These are phyloP conservation scores for Macquaria ambigua DNA, from an alignment of 2,113 vertebrate genomes.

Conservation along the genomic window DNA sequence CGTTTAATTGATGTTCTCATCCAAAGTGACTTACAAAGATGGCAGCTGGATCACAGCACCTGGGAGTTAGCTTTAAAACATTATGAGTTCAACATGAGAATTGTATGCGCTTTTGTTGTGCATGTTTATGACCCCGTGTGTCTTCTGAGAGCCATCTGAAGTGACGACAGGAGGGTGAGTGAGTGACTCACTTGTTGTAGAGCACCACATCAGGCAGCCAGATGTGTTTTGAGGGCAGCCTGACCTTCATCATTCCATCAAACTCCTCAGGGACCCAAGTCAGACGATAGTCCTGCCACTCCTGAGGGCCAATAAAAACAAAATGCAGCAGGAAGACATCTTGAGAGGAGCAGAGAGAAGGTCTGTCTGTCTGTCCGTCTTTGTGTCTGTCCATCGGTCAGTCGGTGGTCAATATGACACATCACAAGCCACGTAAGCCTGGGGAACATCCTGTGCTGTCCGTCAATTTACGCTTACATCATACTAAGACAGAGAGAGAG, in stretches of 20 bases:
- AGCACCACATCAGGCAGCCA: conserved; percentile 99
- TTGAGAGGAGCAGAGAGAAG: conserved; percentile 5
- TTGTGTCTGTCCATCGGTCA: conserved; percentile 6
- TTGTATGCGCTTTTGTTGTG: background rate
- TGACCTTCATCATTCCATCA: conserved; percentile 97
- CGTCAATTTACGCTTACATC: conserved; percentile 31
- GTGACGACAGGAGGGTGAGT: background rate
- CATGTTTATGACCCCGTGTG: background rate
- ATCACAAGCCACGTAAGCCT: conserved; percentile 1
- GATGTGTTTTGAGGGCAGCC: conserved; percentile 97
- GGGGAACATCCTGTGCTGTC: conserved; percentile 34
- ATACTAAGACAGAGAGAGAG: conserved; percentile 12
- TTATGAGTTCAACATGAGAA: background rate
- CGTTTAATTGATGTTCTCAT: conserved; percentile 29
- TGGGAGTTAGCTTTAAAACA: background rate
- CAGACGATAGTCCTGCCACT: conserved; percentile 98
- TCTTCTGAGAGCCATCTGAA: conserved; percentile 10
- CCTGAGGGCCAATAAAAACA: conserved; percentile 82
- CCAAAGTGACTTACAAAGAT: background rate
- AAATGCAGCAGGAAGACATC: background rate
- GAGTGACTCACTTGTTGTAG: conserved; percentile 95
- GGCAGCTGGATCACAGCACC: background rate
- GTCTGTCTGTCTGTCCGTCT: conserved; percentile 20
- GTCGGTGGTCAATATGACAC: conserved; percentile 10
- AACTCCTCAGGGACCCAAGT: conserved; percentile 96